Base-by-base conservation (phyloP, 2,888 invertebrate genomes). In the Teinopalpus imperialis region DNA sequence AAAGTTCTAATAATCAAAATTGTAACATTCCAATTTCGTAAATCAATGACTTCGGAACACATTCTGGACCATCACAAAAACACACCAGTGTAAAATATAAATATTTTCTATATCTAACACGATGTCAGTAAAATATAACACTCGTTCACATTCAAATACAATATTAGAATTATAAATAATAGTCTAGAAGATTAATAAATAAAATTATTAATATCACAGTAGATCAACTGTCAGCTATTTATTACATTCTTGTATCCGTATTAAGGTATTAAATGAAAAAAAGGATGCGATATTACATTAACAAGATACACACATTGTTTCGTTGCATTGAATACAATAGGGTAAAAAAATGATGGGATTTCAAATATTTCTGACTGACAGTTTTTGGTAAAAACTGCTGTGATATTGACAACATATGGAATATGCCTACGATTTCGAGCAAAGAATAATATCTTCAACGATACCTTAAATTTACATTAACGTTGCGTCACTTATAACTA, bases 181-280 rank as follows among this genome's bases (percentile, higher is more conserved):
- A 82, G 76, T 77, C 78, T 81, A 80, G 66, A 74, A 76, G 65
- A 76, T 74, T 75, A 78, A 83, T 82, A 85, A 85, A 87, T 82
- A 82, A 61, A 79, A 82, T 82, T 82, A 85, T 86, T 69, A 86
- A 87, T 86, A 88, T 87, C 88, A 88, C 88, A 88, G 78, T 81
- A 87, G 85, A 78, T 63, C 68, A 81, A 81, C 83, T 81, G 86
- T 75, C 87, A 83, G 82, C 80, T 65, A 66, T 62, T 64, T 62
- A 65, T 56, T 61, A 61, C 54, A 52, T 50, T 46, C 47, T 48
- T 47, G 41, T 13, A 27, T 16, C 9, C 30, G n/a, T 39, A 32
- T 45, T 20, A 26, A 21, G n/a, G 9, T 36, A 32, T 16, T 16
- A 34, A 8, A 51, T 52, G 37, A 44, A 27, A 36, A 44, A 48